Evolutionary conservation across 2,888 invertebrate genomes (phyloP).

Genomic region (Pemphredon lugubris): DNA sequence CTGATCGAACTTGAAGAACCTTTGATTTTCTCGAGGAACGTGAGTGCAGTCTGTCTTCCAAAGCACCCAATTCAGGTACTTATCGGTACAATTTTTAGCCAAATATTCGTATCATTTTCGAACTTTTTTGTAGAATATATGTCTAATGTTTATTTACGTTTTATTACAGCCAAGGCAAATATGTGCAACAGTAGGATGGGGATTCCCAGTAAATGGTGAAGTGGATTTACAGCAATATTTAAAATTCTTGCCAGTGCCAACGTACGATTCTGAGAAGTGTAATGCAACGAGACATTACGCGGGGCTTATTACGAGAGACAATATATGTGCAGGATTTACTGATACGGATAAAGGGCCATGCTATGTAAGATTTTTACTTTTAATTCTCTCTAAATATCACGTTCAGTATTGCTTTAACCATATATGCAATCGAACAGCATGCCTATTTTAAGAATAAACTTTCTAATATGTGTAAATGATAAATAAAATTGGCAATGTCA

Average conservation of each 20-base stretch:
- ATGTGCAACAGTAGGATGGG: constrained; percentile 85
- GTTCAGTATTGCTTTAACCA: background rate
- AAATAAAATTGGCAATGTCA: too few relatives aligned
- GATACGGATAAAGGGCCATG: constrained; percentile 83
- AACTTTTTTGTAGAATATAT: too few relatives aligned
- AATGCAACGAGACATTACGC: constrained; percentile 85
- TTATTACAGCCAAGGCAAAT: constrained; percentile 80
- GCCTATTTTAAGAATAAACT: too few relatives aligned
- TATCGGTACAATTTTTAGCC: background rate
- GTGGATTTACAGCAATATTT: constrained; percentile 82
- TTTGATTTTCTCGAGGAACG: constrained; percentile 82
- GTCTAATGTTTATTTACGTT: background rate
- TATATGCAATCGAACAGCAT: too few relatives aligned
- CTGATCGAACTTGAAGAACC: constrained; percentile 83
- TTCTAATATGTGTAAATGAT: too few relatives aligned
- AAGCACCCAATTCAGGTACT: constrained; percentile 75
- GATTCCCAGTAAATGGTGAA: constrained; percentile 80
- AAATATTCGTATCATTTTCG: background rate
- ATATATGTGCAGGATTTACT: constrained; percentile 84
- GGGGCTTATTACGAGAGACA: constrained; percentile 83
- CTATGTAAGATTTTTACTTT: constrained; percentile 82
- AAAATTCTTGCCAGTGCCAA: constrained; percentile 83
- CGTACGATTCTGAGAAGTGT: constrained; percentile 83
- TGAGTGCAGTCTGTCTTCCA: constrained; percentile 84
- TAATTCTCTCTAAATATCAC: background rate